A percentile compares a stretch with the other conserved stretches of the same genome.
These are phyloP conservation scores for Neomicropteryx cornuta DNA, from an alignment of 1,140 invertebrate genomes.

Conservation along the genomic window DNA sequence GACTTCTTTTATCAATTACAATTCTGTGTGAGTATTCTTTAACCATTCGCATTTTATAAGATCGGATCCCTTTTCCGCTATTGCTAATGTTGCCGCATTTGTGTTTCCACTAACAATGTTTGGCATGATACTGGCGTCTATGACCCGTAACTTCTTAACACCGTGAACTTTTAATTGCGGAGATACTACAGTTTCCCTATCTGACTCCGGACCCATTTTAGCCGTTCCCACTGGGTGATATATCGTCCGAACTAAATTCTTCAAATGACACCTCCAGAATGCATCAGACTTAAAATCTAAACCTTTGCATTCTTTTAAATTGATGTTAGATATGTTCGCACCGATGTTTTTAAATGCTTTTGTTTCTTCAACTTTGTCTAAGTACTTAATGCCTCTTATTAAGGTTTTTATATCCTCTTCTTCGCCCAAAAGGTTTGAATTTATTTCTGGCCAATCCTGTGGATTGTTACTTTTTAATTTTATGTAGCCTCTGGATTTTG, in stretches of 20 bases:
- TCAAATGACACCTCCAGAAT: conserved; percentile 55
- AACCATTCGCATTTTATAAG: conserved; percentile 52
- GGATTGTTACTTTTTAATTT: conserved; percentile 25
- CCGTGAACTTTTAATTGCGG: conserved; percentile 54
- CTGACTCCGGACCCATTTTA: conserved; percentile 60
- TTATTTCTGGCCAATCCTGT: conserved; percentile 55
- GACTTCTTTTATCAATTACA: too few relatives aligned
- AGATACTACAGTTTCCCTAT: conserved; percentile 54
- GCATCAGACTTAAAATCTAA: conserved; percentile 37
- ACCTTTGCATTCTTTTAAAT: conserved; percentile 29
- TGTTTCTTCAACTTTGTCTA: conserved; percentile 39
- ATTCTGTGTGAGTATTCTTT: conserved; percentile 18
- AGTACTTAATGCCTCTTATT: conserved; percentile 52
- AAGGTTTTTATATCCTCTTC: conserved; percentile 58
- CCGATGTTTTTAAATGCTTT: conserved; percentile 37
- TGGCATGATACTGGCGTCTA: conserved; percentile 75
- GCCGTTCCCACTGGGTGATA: conserved; percentile 65
- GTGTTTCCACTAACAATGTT: conserved; percentile 60
- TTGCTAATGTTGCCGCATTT: conserved; percentile 66
- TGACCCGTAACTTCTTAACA: conserved; percentile 56
- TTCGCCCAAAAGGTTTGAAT: conserved; percentile 71
- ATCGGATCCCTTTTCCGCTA: conserved; percentile 66
- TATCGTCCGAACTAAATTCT: conserved; percentile 47
- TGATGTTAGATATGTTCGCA: conserved; percentile 27
- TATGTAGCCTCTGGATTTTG: conserved; percentile 37